A percentile compares a stretch with the other conserved stretches of the same genome.
Conservation (phyloP, 2,113 vertebrate genomes). For the Bagarius yarrelli region DNA sequence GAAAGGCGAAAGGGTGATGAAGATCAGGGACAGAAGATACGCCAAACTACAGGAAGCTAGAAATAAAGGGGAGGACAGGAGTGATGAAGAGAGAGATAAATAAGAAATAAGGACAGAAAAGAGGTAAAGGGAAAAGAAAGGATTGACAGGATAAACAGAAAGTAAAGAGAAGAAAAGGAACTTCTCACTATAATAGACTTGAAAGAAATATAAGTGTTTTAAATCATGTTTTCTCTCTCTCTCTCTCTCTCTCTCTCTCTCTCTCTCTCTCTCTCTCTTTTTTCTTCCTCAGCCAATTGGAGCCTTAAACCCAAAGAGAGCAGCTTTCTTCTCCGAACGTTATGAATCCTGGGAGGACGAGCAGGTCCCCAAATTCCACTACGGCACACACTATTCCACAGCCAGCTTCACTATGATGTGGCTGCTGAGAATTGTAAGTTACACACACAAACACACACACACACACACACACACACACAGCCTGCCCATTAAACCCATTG, state of each 20-base stretch:
- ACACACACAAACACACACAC: not conserved
- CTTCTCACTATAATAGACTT: not conserved
- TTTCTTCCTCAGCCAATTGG: slow-evolving; percentile 80
- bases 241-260: not conserved
- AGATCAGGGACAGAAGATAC: too few species aligned
- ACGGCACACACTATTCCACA: slow-evolving; percentile 97
- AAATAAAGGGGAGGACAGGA: too few species aligned
- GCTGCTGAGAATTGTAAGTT: slow-evolving; percentile 93
- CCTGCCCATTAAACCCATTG: slow-evolving; percentile 4
- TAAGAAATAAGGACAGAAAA: too few species aligned
- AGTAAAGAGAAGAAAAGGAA: not conserved
- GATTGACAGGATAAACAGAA: not conserved
- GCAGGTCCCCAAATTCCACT: slow-evolving; percentile 97
- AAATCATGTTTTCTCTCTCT: not conserved
- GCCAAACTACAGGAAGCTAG: too few species aligned
- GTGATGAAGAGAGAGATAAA: too few species aligned
- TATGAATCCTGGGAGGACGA: slow-evolving; percentile 96
- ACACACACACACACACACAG: slow-evolving; percentile 7
- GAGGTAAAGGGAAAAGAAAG: not conserved
- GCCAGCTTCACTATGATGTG: slow-evolving; percentile 92
- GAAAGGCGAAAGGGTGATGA: too few species aligned
- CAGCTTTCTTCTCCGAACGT: slow-evolving; percentile 90
- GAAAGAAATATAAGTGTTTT: too few species aligned
- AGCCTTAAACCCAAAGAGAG: slow-evolving; percentile 95
- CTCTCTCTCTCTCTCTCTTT: not conserved